A percentile compares a stretch with the other conserved stretches of the same genome.
Conservation (phyloP, 2,888 invertebrate species). For the Heliconius charithonia region DNA sequence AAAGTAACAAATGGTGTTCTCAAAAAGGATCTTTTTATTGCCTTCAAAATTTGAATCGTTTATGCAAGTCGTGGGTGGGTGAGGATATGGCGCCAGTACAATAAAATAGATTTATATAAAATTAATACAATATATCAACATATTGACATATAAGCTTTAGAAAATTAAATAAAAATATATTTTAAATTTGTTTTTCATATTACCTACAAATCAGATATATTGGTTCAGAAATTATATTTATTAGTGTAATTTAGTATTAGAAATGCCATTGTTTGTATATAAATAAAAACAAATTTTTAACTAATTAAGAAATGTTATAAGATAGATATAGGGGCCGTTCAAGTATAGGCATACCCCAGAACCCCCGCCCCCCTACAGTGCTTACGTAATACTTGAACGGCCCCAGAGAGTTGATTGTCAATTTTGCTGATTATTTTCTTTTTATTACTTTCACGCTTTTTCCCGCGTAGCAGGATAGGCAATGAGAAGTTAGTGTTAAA, state of each 20-base stretch:
- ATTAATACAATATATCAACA: background rate
- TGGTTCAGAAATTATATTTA: background rate
- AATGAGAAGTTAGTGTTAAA: background rate
- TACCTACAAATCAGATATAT: background rate
- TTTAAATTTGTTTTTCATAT: background rate
- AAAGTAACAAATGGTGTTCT: background rate
- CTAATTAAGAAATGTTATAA: too few species aligned
- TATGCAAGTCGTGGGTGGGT: slow-evolving; percentile 4
- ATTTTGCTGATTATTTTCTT: too few species aligned
- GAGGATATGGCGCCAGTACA: slow-evolving; percentile 4
- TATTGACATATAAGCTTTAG: background rate
- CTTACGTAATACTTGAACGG: too few species aligned
- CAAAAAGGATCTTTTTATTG: background rate
- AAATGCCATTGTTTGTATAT: too few species aligned
- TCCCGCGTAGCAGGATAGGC: background rate
- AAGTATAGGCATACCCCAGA: too few species aligned
- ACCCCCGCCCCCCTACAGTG: too few species aligned
- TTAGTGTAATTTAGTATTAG: too few species aligned
- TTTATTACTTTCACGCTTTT: background rate
- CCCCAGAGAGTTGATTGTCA: too few species aligned
- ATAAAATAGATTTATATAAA: background rate
- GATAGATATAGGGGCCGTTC: too few species aligned
- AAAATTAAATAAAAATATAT: background rate
- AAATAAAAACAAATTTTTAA: too few species aligned
- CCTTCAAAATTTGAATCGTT: slow-evolving; percentile 16